phyloP scores from a whole-genome alignment of 1,140 invertebrate genomes.

The Zeugodacus cucurbitae region DNA sequence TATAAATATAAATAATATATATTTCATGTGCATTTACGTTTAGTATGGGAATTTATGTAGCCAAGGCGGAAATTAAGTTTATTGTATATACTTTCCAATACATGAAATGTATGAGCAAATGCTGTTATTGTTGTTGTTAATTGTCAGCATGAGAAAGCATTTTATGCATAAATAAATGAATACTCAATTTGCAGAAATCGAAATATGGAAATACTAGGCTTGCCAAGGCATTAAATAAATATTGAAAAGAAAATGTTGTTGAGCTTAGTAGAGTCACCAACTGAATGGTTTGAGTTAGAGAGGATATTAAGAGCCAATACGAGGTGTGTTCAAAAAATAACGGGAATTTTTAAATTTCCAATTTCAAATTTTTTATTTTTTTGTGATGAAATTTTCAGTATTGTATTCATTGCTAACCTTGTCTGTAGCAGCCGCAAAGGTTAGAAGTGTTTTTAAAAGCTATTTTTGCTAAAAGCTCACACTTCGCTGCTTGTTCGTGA shows the following conservation, averaged over 20 bases:
- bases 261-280: too few relatives aligned
- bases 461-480: too few relatives aligned
- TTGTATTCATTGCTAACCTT: too few relatives aligned
- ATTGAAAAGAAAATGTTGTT: not conserved
- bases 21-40: not conserved
- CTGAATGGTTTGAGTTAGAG: too few relatives aligned
- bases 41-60: not conserved
- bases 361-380: too few relatives aligned
- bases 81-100: not conserved
- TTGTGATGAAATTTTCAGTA: too few relatives aligned
- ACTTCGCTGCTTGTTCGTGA: too few relatives aligned
- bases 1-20: not conserved
- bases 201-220: not conserved
- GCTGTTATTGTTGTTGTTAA: not conserved
- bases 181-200: not conserved
- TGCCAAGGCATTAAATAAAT: not conserved
- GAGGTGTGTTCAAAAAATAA: too few relatives aligned
- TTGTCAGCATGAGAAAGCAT: not conserved
- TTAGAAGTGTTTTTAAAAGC: too few relatives aligned
- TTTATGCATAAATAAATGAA: conserved; percentile 21
- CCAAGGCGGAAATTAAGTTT: conserved; percentile 25
- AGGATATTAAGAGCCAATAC: too few relatives aligned
- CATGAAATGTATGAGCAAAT: not conserved
- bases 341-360: too few relatives aligned
- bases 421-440: too few relatives aligned